Evolutionary conservation across 2,888 invertebrate genomes (phyloP).

Genomic region (Ypsolopha scabrella): DNA sequence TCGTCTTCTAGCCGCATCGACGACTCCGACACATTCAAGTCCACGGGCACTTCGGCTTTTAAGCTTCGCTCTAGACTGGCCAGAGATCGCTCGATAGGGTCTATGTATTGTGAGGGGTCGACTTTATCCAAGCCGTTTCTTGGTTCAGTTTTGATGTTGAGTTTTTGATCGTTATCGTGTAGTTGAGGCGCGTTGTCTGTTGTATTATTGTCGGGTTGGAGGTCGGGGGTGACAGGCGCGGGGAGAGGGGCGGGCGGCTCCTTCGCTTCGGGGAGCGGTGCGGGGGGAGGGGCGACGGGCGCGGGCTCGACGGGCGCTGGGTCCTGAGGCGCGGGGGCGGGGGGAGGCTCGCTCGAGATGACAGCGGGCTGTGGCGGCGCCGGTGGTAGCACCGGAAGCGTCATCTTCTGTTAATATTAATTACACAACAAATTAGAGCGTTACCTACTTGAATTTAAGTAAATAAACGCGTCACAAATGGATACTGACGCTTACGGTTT

Average conservation of each 20-base stretch:
- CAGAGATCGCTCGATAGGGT: slow-evolving; percentile 78
- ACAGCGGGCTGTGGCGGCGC: slow-evolving; percentile 39
- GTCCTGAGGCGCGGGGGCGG: slow-evolving; percentile 11
- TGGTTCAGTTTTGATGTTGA: slow-evolving; percentile 35
- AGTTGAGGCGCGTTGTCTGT: slow-evolving; percentile 11
- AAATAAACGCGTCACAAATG: background rate
- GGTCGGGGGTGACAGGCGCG: slow-evolving; percentile 27
- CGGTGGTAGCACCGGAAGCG: slow-evolving; percentile 10
- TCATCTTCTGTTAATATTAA: background rate
- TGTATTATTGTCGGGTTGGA: slow-evolving; percentile 16
- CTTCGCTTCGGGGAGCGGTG: slow-evolving; percentile 10
- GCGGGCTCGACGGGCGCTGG: slow-evolving; percentile 8
- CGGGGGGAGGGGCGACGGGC: slow-evolving; percentile 9
- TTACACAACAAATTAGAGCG: background rate
- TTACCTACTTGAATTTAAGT: background rate
- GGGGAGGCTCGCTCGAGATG: slow-evolving; percentile 17
- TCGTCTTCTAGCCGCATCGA: slow-evolving; percentile 61
- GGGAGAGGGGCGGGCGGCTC: slow-evolving; percentile 13
- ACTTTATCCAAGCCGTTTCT: slow-evolving; percentile 57
- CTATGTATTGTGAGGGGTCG: slow-evolving; percentile 64
- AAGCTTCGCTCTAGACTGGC: slow-evolving; percentile 76
- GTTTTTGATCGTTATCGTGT: slow-evolving; percentile 29
- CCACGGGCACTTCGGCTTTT: slow-evolving; percentile 69
- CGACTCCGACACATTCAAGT: slow-evolving; percentile 57
- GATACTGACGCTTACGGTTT: slow-evolving; percentile 43